Evolutionary conservation across 2,797 vertebrate species (phyloP).

Genomic region (Sebastes trivittatus): DNA sequence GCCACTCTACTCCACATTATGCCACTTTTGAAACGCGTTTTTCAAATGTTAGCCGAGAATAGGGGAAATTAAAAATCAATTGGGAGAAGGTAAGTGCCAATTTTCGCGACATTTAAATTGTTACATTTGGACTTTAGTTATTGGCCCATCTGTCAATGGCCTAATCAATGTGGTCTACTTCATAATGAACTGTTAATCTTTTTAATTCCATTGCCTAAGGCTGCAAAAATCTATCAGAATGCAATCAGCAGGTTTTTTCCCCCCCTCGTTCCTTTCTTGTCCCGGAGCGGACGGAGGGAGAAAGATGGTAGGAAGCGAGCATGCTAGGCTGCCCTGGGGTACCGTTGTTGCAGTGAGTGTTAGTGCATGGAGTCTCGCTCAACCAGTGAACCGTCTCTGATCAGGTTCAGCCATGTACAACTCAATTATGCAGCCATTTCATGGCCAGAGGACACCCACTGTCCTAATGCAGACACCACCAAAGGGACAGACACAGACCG

Average conservation of each 20-base stretch:
- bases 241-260: conserved; percentile 76
- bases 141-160: conserved; percentile 79
- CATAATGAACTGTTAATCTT: conserved; percentile 87
- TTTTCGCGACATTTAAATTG: conserved; percentile 80
- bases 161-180: conserved; percentile 82
- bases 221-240: conserved; percentile 86
- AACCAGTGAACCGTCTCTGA: conserved; percentile 84
- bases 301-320: conserved; percentile 60
- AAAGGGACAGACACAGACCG: conserved; percentile 52
- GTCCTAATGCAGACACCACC: conserved; percentile 75
- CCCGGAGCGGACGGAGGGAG: conserved; percentile 59
- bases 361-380: conserved; percentile 76
- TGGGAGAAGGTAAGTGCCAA: conserved; percentile 73
- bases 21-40: conserved; percentile 60
- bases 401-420: conserved; percentile 84
- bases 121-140: conserved; percentile 81
- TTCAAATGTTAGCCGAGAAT: conserved; percentile 73
- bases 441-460: conserved; percentile 80
- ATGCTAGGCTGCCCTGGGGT: conserved; percentile 72
- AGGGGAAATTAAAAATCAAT: conserved; percentile 77
- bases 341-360: conserved; percentile 69
- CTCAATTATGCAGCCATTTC: conserved; percentile 85
- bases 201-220: conserved; percentile 83
- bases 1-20: conserved; percentile 59
- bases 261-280: conserved; percentile 52